Base-by-base conservation (phyloP, 2,888 invertebrate genomes). In the Pollenia angustigena region DNA sequence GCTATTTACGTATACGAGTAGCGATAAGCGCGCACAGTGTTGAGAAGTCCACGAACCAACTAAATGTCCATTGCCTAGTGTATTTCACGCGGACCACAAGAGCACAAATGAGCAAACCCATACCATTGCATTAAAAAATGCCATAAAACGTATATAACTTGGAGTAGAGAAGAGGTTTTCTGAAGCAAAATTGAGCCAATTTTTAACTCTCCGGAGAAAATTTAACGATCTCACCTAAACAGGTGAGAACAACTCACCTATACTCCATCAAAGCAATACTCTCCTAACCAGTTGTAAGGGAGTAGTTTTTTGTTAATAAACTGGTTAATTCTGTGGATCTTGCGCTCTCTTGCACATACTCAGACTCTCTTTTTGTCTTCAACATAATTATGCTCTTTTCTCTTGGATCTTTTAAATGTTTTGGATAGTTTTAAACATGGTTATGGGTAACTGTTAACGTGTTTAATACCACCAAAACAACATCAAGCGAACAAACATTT, bases 41-140 rank as follows among this genome's bases (percentile, higher is more conserved):
- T 93, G 93, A 92, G 93, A 92, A 92, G 92, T 93, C 92, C 93
- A 92, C 93, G 93, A 93, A 92, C 92, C 92, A 93, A 93, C 93
- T 93, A 93, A 93, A 93, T 92, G 92, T 92, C 92, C 92, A 92
- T 90, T 92, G 92, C 91, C 90, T 91, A 90, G 92, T 91, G 90
- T 90, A 91, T 91, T 92, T 91, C 89, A 92, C 92, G 92, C 93
- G 93, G 93, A 93, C 93, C 93, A 88, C 83, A 84, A 87, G 87
- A 88, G 88, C 56, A 87, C 54, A 82, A 75, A 75, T 79, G 76
- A 85, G 84, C 64, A 85, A 12, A 69, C 64, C 40, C 62, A 54
- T 44, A 85, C 74, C 4, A 56, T 11, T 6, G 71, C 48, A 79
- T 58, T 78, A 81, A 72, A 58, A 52, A 44, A 76, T 16, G 23